A percentile compares a stretch with the other conserved stretches of the same genome.
Conservation (phyloP, 2,888 invertebrate genomes). For the Chloromyia formosa region DNA sequence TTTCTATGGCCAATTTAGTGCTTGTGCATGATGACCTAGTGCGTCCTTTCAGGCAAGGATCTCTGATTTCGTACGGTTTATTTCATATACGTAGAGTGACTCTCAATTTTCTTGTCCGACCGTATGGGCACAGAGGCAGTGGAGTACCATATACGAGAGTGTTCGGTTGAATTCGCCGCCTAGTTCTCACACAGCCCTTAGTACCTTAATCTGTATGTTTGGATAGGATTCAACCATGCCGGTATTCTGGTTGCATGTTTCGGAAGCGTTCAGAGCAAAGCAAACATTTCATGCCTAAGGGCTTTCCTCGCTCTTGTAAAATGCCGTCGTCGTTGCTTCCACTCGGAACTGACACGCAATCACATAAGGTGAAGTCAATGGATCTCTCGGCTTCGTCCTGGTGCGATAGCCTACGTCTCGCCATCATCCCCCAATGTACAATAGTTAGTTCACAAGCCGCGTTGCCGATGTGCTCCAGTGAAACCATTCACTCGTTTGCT, state of each 20-base stretch:
- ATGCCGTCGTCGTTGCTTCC: conserved; percentile 23
- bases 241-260: conserved; percentile 43
- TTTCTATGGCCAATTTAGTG: not conserved
- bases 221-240: conserved; percentile 17
- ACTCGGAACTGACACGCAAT: conserved; percentile 41
- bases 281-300: conserved; percentile 48
- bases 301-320: conserved; percentile 43
- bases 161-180: not conserved
- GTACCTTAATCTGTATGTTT: conserved; percentile 16
- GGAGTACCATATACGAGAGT: not conserved
- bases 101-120: not conserved
- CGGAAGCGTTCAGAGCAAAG: conserved; percentile 45
- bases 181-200: not conserved
- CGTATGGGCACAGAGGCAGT: not conserved
- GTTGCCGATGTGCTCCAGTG: not conserved
- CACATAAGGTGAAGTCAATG: conserved; percentile 42
- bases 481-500: conserved; percentile 20
- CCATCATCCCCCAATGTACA: not conserved
- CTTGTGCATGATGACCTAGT: not conserved
- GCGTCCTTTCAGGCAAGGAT: not conserved
- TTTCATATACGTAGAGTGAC: not conserved
- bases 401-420: not conserved
- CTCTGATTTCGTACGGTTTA: not conserved
- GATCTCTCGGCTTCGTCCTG: not conserved
- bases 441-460: not conserved